Evolutionary conservation across 2,113 vertebrate species (phyloP).

Genomic region (Anguilla japonica): DNA sequence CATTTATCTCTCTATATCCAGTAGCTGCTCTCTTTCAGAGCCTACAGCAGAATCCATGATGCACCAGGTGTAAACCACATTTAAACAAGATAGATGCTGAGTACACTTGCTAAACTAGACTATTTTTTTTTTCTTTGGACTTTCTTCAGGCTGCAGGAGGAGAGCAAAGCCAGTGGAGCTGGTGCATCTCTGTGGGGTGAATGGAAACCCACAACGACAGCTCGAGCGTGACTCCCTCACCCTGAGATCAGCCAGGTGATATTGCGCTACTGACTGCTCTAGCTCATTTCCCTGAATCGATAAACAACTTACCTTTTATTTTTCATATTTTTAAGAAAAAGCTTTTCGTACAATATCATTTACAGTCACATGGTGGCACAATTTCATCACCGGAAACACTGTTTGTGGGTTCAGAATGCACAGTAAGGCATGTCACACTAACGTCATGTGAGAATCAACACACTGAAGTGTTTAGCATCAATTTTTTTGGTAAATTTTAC

Average conservation of each 20-base stretch:
- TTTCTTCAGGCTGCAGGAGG: too few species aligned
- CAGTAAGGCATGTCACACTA: background rate
- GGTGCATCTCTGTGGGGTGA: background rate
- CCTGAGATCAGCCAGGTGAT: background rate
- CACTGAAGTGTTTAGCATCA: background rate
- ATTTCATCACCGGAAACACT: background rate
- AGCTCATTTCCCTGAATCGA: background rate
- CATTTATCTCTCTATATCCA: background rate
- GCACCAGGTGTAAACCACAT: background rate
- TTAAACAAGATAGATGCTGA: background rate
- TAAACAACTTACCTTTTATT: background rate
- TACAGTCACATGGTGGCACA: constrained; percentile 6
- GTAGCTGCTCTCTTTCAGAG: background rate
- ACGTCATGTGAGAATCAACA: background rate
- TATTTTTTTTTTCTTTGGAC: background rate
- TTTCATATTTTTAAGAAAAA: background rate
- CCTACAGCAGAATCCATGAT: background rate
- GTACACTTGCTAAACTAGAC: background rate
- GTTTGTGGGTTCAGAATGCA: background rate
- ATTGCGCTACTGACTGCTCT: too few species aligned
- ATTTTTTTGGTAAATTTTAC: too few species aligned
- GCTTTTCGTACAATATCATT: background rate
- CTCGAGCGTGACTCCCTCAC: background rate
- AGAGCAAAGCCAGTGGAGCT: background rate
- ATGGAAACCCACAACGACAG: background rate